phyloP scores from a whole-genome alignment of 1,140 invertebrate species.

The Drosophila kanapiae region DNA sequence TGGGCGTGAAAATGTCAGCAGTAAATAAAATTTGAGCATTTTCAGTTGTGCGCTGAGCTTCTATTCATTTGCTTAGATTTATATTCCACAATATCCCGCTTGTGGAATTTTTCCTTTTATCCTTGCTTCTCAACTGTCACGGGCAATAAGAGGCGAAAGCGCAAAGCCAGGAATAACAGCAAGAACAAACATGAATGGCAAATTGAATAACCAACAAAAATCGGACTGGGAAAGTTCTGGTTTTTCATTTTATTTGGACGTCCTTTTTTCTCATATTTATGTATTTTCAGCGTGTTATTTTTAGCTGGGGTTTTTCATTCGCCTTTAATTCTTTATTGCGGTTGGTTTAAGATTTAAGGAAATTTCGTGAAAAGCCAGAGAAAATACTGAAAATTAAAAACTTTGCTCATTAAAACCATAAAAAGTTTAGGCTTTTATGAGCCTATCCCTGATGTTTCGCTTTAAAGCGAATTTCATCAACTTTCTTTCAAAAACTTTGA shows the following conservation, averaged over 20 bases:
- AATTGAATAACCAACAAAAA: constrained; percentile 37
- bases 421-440: constrained; percentile 12
- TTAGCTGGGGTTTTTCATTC: constrained; percentile 25
- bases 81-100: constrained; percentile 20
- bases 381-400: constrained; percentile 2
- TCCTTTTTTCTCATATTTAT: constrained; percentile 2
- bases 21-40: constrained; percentile 72
- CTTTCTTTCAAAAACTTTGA: too few relatives aligned
- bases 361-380: background rate
- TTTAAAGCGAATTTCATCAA: too few relatives aligned
- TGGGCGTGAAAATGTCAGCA: constrained; percentile 67
- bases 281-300: constrained; percentile 12
- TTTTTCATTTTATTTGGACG: constrained; percentile 8
- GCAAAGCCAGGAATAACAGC: constrained; percentile 4
- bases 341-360: constrained; percentile 1
- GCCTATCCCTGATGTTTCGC: too few relatives aligned
- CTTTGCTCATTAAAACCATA: constrained; percentile 19
- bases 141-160: constrained; percentile 28
- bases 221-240: constrained; percentile 23
- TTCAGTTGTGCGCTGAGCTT: constrained; percentile 30
- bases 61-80: constrained; percentile 40
- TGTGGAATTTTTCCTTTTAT: constrained; percentile 30
- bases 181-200: constrained; percentile 9
- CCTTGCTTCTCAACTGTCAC: constrained; percentile 22
- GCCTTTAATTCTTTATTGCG: constrained; percentile 9